Percentiles rank a stretch among this genome's conserved stretches.
Evolutionary conservation across 1,140 invertebrate species (phyloP).

Genomic region (Calosoma granatense): DNA sequence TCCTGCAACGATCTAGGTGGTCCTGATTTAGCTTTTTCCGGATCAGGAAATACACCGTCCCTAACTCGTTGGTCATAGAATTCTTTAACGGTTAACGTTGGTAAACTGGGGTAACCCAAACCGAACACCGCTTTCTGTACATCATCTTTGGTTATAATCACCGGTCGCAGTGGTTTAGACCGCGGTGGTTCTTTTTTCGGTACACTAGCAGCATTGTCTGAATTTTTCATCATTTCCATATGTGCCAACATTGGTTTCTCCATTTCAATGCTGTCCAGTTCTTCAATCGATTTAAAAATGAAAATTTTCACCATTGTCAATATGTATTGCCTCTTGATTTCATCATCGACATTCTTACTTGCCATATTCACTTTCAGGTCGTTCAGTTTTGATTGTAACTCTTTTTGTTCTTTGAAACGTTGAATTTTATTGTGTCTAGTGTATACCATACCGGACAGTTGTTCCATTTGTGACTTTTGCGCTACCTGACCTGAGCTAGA

Average conservation of each 20-base stretch:
- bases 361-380: conserved; percentile 52
- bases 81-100: conserved; percentile 86
- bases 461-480: conserved; percentile 25
- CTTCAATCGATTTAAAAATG: conserved; percentile 63
- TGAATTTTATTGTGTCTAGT: conserved; percentile 65
- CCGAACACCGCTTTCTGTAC: conserved; percentile 91
- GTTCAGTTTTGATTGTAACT: conserved; percentile 58
- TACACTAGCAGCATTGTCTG: conserved; percentile 19
- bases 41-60: conserved; percentile 53
- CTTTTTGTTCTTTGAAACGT: conserved; percentile 69
- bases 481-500: conserved; percentile 13
- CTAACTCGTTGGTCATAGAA: conserved; percentile 84
- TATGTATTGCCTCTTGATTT: conserved; percentile 73
- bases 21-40: conserved; percentile 23
- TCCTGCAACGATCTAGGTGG: conserved; percentile 28
- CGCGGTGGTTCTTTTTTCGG: conserved; percentile 28
- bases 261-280: conserved; percentile 58
- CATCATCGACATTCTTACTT: conserved; percentile 62
- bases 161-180: conserved; percentile 61
- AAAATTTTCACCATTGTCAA: conserved; percentile 66
- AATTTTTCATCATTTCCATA: conserved; percentile 45
- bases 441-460: conserved; percentile 35
- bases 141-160: conserved; percentile 85
- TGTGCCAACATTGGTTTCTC: conserved; percentile 67
- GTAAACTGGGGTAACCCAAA: conserved; percentile 86